Evolutionary conservation across 1,140 invertebrate genomes (phyloP), one percentile per base, ranked within the genome.

Genomic region (Gerris buenoi): DNA sequence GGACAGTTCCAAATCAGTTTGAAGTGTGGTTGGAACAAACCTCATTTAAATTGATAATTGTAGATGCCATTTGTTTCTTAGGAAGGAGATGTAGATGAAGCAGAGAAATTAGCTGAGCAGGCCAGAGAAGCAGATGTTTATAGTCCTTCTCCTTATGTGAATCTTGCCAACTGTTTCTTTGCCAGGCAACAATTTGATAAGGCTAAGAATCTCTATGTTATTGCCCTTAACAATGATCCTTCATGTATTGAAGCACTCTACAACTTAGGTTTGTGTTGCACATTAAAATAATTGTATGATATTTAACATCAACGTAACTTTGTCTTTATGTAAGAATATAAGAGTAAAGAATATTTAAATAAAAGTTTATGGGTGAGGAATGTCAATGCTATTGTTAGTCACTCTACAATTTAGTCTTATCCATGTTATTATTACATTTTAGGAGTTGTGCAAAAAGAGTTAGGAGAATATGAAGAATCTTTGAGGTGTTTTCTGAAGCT

Each of bases 201-300:
- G 73, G 91, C 92, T 0, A 81, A 85, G 68, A 84, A 89, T 73
- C 86, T 86, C 73, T 90, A 91, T 72, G 80, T 84, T 63, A 86
- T 85, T 70, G 92, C 93, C 0, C 74, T 95, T 60, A 84, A 90
- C 66, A 88, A 87, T 72, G 90, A 95, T 73, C 83, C 89, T 0
- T 87, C 85, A 25, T 92, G 88, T 76, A 86, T 94, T 27, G 93
- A 96, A 79, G 94, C 91, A 5, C 79, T 94, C n/a, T 97, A 92
- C 74, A 95, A 97, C 80, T 77, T 95, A 65, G 91, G 88, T 85
- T 77, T 76, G 68, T 69, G 59, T 56, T 13, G 10, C n/a, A 56
- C 46, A 56, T 65, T 69, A n/a, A n/a, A n/a, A n/a, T n/a, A n/a
- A n/a, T n/a, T n/a, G n/a, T n/a, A n/a, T n/a, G n/a, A n/a, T n/a